A percentile compares a stretch with the other conserved stretches of the same genome.
Evolutionary conservation across 2,888 invertebrate species (phyloP).

Genomic region (Nycteola revayana): DNA sequence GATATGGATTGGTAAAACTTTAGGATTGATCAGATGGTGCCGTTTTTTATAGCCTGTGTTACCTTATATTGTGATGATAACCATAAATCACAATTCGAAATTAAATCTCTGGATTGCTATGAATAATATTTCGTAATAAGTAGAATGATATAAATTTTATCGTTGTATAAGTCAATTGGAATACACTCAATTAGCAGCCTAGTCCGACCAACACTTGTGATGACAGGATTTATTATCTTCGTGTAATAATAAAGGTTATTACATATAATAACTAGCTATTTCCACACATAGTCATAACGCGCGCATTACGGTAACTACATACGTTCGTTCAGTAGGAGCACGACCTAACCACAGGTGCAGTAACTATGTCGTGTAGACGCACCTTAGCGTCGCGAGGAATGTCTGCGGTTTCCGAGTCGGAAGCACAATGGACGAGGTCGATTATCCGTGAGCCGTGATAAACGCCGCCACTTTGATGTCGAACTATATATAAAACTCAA

Average conservation of each 20-base stretch:
- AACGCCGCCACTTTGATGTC: conserved; percentile 23
- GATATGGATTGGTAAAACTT: conserved; percentile 27
- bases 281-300: conserved; percentile 4
- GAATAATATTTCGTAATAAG: no score
- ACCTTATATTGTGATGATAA: no score
- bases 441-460: conserved; percentile 26
- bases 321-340: conserved; percentile 14
- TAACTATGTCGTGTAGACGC: conserved; percentile 29
- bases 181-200: no score
- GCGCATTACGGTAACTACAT: conserved; percentile 26
- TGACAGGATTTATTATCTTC: background rate
- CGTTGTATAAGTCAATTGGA: no score
- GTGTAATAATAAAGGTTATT: background rate
- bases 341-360: conserved; percentile 33
- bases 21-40: conserved; percentile 15
- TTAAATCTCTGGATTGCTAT: no score
- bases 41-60: conserved; percentile 3
- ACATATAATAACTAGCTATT: background rate
- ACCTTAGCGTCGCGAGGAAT: conserved; percentile 37
- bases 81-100: no score
- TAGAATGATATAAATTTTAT: conserved; percentile 39
- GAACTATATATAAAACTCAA: conserved; percentile 9
- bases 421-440: conserved; percentile 41
- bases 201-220: no score
- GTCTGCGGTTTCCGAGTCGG: conserved; percentile 59